A percentile compares a stretch with the other conserved stretches of the same genome.
These are phyloP conservation scores for Marmota flaviventris DNA, from an alignment of 2,113 vertebrate species.

Conservation along the genomic window DNA sequence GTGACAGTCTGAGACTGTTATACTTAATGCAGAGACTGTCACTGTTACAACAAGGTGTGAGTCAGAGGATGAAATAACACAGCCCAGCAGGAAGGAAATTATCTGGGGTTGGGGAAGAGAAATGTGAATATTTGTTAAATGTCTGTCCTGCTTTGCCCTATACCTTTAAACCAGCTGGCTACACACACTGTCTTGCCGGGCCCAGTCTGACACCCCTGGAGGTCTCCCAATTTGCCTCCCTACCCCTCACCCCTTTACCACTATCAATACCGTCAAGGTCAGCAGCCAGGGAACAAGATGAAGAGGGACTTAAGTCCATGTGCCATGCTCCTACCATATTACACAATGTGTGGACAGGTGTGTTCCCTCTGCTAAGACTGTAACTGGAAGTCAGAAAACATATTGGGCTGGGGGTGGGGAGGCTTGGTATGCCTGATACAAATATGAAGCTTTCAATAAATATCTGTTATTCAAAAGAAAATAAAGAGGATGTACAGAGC, in stretches of 20 bases:
- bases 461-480: not conserved
- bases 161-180: not conserved
- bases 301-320: not conserved
- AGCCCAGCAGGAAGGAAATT: constrained; percentile 45
- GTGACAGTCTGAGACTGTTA: constrained; percentile 46
- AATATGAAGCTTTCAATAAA: not conserved
- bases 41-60: constrained; percentile 19
- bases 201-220: not conserved
- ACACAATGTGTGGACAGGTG: not conserved
- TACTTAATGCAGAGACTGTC: constrained; percentile 49
- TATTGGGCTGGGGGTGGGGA: too few relatives aligned
- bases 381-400: not conserved
- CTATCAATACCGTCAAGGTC: not conserved
- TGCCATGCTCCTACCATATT: not conserved
- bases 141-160: not conserved
- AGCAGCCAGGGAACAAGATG: not conserved
- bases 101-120: not conserved
- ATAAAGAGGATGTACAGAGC: not conserved
- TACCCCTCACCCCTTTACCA: too few relatives aligned
- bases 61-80: constrained; percentile 58
- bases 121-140: constrained; percentile 46
- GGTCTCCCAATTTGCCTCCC: not conserved
- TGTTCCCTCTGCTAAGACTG: not conserved
- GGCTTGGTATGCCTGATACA: not conserved
- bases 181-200: not conserved